Conservation (phyloP, 1,140 invertebrate species). For the Leptinotarsa texana region DNA sequence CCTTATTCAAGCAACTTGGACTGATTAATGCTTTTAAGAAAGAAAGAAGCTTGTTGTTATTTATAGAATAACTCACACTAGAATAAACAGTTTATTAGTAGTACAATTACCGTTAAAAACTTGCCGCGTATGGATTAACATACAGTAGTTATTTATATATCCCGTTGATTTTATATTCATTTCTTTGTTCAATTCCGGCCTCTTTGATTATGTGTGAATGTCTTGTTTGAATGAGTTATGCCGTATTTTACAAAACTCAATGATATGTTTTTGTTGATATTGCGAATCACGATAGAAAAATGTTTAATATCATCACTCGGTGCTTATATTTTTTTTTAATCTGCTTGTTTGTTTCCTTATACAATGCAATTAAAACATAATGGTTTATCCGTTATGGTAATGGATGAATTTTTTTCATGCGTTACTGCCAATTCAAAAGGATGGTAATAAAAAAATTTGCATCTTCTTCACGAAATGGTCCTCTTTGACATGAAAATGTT, state of each 20-base stretch:
- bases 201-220: conserved; percentile 29
- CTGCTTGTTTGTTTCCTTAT: neutral
- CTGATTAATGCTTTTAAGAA: conserved; percentile 45
- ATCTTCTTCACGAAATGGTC: no score
- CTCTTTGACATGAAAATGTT: no score
- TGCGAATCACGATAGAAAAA: neutral
- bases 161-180: conserved; percentile 24
- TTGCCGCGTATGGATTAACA: conserved; percentile 35
- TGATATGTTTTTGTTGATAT: conserved; percentile 6
- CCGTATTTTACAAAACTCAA: conserved; percentile 34
- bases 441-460: no score
- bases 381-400: no score
- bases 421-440: no score
- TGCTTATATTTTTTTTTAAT: neutral
- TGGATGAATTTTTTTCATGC: no score
- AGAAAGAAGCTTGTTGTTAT: conserved; percentile 38
- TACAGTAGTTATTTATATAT: conserved; percentile 33
- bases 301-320: neutral
- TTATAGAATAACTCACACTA: conserved; percentile 30
- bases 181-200: conserved; percentile 22
- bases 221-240: conserved; percentile 21
- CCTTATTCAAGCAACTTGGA: conserved; percentile 43
- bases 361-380: no score
- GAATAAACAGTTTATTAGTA: conserved; percentile 31
- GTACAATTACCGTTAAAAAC: conserved; percentile 44